phyloP scores from a whole-genome alignment of 2,797 vertebrate genomes.

The Arctocebus calabarensis region DNA sequence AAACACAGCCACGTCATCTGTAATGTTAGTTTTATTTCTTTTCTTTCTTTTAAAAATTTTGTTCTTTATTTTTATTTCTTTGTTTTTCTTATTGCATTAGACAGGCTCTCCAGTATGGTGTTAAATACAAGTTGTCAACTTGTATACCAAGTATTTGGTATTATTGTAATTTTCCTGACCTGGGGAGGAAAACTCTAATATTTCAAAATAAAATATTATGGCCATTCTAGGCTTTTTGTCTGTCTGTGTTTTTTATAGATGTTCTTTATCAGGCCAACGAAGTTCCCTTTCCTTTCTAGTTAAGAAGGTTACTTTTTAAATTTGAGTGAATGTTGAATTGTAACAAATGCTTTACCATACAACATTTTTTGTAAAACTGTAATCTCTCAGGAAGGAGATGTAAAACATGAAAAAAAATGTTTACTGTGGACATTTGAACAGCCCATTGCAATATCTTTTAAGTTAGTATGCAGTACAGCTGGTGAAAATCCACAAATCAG shows the following conservation, averaged over 20 bases:
- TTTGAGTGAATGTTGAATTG: slow-evolving; percentile 18
- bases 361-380: neutral
- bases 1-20: neutral
- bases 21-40: slow-evolving; percentile 23
- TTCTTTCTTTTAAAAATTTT: neutral
- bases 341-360: neutral
- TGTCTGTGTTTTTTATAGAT: neutral
- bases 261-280: slow-evolving; percentile 20
- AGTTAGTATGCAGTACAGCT: neutral
- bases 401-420: neutral
- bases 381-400: neutral
- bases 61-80: no score
- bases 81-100: neutral
- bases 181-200: slow-evolving; percentile 29
- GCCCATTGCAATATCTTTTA: neutral
- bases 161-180: neutral
- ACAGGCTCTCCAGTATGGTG: neutral
- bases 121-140: neutral
- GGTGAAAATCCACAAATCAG: neutral
- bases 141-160: no score
- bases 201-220: neutral
- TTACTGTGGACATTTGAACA: neutral
- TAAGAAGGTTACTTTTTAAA: neutral
- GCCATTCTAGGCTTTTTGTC: slow-evolving; percentile 3
- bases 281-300: neutral